A percentile compares a stretch with the other conserved stretches of the same genome.
Evolutionary conservation across 2,888 invertebrate species (phyloP).

Genomic region (Campoplex nolae): DNA sequence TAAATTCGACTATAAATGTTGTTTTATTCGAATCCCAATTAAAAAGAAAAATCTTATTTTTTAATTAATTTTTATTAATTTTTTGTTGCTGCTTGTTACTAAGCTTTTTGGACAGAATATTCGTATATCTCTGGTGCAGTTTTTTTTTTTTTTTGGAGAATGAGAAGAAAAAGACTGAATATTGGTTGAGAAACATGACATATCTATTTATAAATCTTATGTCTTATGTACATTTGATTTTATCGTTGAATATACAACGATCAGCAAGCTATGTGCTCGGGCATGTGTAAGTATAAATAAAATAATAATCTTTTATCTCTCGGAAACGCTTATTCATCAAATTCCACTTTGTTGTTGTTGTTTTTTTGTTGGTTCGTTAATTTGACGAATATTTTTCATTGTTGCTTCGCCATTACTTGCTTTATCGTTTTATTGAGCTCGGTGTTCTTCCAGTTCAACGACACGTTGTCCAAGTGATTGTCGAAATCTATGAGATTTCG

Average conservation of each 20-base stretch:
- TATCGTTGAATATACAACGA: slow-evolving; percentile 65
- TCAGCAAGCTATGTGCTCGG: slow-evolving; percentile 66
- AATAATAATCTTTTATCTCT: slow-evolving; percentile 66
- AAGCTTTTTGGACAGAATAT: not conserved
- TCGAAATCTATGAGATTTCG: slow-evolving; percentile 97
- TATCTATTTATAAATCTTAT: slow-evolving; percentile 73
- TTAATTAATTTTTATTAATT: not conserved
- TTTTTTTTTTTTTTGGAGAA: not conserved
- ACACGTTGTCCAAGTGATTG: slow-evolving; percentile 96
- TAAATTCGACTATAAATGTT: not conserved
- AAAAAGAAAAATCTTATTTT: not conserved
- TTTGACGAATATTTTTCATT: slow-evolving; percentile 54
- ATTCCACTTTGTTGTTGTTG: slow-evolving; percentile 6
- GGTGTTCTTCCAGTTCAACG: slow-evolving; percentile 95
- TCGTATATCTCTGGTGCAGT: not conserved
- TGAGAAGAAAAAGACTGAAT: slow-evolving; percentile 33
- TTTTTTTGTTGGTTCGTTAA: not conserved
- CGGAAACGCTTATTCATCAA: slow-evolving; percentile 39
- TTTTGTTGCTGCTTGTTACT: not conserved
- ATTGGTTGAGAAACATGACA: slow-evolving; percentile 68
- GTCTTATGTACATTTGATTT: slow-evolving; percentile 73
- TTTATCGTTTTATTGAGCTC: slow-evolving; percentile 88
- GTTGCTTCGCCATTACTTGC: slow-evolving; percentile 75
- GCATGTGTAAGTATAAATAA: slow-evolving; percentile 70
- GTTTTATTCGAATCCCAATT: slow-evolving; percentile 13